Evolutionary conservation across 2,888 invertebrate species (phyloP).

Genomic region (Lissonota sp.): DNA sequence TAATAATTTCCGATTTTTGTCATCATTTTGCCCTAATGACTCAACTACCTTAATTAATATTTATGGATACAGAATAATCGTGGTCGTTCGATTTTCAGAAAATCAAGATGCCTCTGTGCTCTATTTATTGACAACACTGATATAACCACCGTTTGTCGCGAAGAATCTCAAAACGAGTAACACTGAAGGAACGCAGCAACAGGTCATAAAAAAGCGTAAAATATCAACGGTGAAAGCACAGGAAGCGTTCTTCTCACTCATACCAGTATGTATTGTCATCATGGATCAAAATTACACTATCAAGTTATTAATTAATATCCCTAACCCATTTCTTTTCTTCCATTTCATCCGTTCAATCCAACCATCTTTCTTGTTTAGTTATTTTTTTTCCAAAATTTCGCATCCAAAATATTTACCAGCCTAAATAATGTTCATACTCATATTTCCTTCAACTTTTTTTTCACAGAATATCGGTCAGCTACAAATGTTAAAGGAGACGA

Average conservation of each 20-base stretch:
- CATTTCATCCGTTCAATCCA: neutral
- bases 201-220: conserved; percentile 6
- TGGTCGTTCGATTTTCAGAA: conserved; percentile 6
- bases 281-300: neutral
- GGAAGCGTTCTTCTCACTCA: conserved; percentile 12
- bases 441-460: neutral
- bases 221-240: conserved; percentile 6
- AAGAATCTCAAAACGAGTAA: conserved; percentile 2
- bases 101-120: conserved; percentile 18
- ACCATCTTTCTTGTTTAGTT: neutral
- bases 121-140: conserved; percentile 4
- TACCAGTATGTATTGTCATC: conserved; percentile 8
- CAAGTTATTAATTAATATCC: neutral
- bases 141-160: neutral
- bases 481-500: neutral
- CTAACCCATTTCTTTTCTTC: neutral
- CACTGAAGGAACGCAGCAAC: neutral
- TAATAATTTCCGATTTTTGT: too few relatives aligned
- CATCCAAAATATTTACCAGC: neutral
- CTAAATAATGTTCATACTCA: conserved; percentile 7
- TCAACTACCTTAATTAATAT: too few relatives aligned
- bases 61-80: neutral
- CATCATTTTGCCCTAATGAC: too few relatives aligned
- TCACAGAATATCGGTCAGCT: neutral
- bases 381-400: neutral